Base-by-base conservation (phyloP, 2,113 vertebrate species). In the Rhombomys opimus region DNA sequence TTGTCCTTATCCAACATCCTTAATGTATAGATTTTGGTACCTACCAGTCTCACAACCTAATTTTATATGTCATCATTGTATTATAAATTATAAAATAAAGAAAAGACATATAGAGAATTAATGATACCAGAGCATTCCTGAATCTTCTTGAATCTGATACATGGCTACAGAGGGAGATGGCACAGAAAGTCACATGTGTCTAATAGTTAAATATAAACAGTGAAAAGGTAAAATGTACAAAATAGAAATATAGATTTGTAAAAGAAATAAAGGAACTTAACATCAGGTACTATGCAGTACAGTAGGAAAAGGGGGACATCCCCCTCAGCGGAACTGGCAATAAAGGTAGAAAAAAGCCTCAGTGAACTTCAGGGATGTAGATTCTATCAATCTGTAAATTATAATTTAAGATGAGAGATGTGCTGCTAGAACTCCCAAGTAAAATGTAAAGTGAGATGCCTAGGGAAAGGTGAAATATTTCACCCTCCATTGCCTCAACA, bases 1-100 rank as follows among this genome's bases (percentile, higher is more conserved):
- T 90, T 76, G 67, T 50, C 35, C 38, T 91, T 46, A 91, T 70
- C 23, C 57, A 81, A 61, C 67, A 92, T 81, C 59, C 46, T 35
- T 95, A 72, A 84, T 65, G 59, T 84, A 81, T 84, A 88, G 76
- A 81, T 12, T 93, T 77, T 91, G 27, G 35, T 81, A 61, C 10
- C 27, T 18, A 89, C 41, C 30, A 25, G 15, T 91, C 85, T 87
- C 87, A 59, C 30, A 86, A 41, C 54, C 23, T 87, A 87, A 77
- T 72, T 38, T 89, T 61, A 89, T 12, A 81, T n/a, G 23, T 12
- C 18, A 72, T 57, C 3, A 35, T n/a, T 80, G 84, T 41, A 57
- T 59, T 84, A 67, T 57, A 89, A 52, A 46, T 57, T 88, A 57
- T 78, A n/a, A 76, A 84, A 67, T n/a, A 50, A 30, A 75, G 50